These are phyloP conservation scores for Periplaneta americana DNA, from an alignment of 1,140 invertebrate species.

Conservation along the genomic window DNA sequence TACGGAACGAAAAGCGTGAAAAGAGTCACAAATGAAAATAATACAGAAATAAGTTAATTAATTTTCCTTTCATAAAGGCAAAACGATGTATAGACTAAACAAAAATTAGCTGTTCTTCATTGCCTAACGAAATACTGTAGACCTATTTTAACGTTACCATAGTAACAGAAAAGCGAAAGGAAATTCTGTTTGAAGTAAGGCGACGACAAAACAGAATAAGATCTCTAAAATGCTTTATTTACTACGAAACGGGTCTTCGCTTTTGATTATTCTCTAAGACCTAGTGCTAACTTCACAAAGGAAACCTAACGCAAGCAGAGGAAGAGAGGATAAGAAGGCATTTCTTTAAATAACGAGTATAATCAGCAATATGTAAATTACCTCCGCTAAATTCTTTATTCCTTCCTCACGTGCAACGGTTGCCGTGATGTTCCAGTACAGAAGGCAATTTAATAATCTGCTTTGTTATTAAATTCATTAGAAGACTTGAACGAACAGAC, in stretches of 20 bases:
- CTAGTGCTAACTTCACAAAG: background rate
- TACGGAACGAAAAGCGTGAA: no score
- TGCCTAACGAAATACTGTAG: no score
- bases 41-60: no score
- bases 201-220: background rate
- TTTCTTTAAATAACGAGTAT: background rate
- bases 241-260: background rate
- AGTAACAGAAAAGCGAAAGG: no score
- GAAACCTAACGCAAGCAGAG: background rate
- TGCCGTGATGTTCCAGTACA: background rate
- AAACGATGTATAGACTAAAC: no score
- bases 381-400: background rate
- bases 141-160: no score
- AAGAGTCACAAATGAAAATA: no score
- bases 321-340: background rate
- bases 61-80: no score
- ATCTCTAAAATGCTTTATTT: background rate
- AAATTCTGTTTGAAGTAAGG: background rate
- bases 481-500: background rate
- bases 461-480: background rate
- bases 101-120: no score
- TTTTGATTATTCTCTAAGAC: background rate
- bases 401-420: background rate
- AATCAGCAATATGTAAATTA: background rate
- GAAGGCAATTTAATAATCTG: background rate